Evolutionary conservation across 2,113 vertebrate genomes (phyloP).

Genomic region (Conger conger): DNA sequence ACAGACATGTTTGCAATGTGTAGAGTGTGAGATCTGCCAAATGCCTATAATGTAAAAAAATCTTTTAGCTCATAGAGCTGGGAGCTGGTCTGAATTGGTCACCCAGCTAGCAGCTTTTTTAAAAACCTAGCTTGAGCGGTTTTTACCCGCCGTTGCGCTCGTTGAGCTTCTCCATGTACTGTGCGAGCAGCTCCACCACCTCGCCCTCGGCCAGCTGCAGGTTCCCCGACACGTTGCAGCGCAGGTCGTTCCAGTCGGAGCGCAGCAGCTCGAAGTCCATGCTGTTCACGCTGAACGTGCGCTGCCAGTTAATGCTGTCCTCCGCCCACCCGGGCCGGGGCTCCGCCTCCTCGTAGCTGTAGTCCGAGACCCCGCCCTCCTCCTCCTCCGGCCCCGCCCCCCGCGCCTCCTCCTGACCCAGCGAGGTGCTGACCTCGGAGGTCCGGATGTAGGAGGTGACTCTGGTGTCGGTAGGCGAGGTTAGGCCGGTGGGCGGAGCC

Average conservation of each 20-base stretch:
- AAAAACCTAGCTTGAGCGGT: too few species aligned
- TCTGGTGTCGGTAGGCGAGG: constrained; percentile 37
- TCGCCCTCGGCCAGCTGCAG: constrained; percentile 91
- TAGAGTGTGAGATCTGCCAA: background rate
- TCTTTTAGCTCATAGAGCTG: too few species aligned
- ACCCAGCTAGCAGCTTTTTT: too few species aligned
- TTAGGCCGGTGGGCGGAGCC: constrained; percentile 56
- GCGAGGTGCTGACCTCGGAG: constrained; percentile 72
- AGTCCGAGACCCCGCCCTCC: constrained; percentile 81
- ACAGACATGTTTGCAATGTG: too few species aligned
- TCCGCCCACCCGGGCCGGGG: constrained; percentile 81
- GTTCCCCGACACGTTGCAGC: constrained; percentile 96
- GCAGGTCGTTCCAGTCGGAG: constrained; percentile 97
- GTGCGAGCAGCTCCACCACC: constrained; percentile 89
- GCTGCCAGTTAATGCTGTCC: constrained; percentile 94
- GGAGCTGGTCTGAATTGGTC: too few species aligned
- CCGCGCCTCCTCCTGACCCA: constrained; percentile 54
- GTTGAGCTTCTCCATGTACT: constrained; percentile 97
- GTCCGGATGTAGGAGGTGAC: constrained; percentile 81
- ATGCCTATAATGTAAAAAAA: too few species aligned
- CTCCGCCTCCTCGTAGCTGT: constrained; percentile 84
- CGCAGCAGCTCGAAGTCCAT: constrained; percentile 94
- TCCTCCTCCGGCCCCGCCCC: constrained; percentile 62
- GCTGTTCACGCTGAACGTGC: constrained; percentile 90
- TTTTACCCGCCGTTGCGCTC: constrained; percentile 84